Evolutionary conservation across 2,113 vertebrate genomes (phyloP).

Genomic region (rat (Rattus norvegicus)): GRCr8 NC_086020.1:236166001-236166500

Average conservation of each 20-base stretch:
- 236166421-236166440: neutral
- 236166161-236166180: neutral
- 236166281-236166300: neutral
- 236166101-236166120: neutral
- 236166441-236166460: neutral
- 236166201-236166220: neutral
- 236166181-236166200: neutral
- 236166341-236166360: neutral
- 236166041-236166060: neutral
- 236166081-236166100: neutral
- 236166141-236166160: neutral
- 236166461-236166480: neutral
- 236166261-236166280: neutral
- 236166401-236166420: neutral
- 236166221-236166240: neutral
- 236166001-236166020: too few relatives aligned
- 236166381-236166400: neutral
- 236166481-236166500: neutral
- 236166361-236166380: neutral
- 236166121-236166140: neutral
- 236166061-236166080: neutral
- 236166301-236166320: neutral
- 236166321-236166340: neutral
- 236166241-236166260: neutral
- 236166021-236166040: neutral